Evolutionary conservation across 1,140 invertebrate genomes (phyloP).

Genomic region (Bombus consobrinus): DNA sequence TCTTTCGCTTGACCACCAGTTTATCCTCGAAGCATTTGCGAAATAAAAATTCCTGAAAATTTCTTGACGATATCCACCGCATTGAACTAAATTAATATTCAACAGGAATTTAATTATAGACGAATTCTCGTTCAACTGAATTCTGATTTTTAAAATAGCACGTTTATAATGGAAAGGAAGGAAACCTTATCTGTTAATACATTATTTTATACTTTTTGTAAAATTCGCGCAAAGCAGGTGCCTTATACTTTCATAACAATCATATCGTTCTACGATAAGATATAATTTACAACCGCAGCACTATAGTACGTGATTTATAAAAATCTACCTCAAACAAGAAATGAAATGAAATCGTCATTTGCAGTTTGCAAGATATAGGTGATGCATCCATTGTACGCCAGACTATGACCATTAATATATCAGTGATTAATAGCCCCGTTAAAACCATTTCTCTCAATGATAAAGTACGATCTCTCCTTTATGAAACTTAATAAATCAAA

Average conservation of each 20-base stretch:
- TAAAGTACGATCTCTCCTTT: background rate
- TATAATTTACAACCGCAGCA: background rate
- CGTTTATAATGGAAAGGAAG: too few relatives aligned
- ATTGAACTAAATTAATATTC: too few relatives aligned
- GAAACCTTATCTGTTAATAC: too few relatives aligned
- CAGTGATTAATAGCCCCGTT: background rate
- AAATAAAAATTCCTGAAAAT: background rate
- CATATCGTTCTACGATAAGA: too few relatives aligned
- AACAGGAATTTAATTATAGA: too few relatives aligned
- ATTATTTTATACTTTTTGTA: too few relatives aligned
- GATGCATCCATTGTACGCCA: background rate
- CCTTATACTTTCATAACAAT: too few relatives aligned
- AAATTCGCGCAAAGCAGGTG: too few relatives aligned
- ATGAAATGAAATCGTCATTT: conserved; percentile 1
- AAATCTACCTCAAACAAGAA: background rate
- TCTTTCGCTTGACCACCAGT: background rate
- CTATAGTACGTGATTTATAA: background rate
- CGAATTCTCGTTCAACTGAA: too few relatives aligned
- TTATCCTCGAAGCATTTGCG: background rate
- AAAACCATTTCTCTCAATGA: conserved; percentile 1
- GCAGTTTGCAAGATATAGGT: background rate
- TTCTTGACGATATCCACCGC: background rate
- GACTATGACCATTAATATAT: background rate
- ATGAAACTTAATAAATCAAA: background rate
- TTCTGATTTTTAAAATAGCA: too few relatives aligned